Evolutionary conservation across 30 jellyfish, hydroid and myxozoan genomes (phyloP).

Genomic region (Chrysaora quinquecirrha): DNA sequence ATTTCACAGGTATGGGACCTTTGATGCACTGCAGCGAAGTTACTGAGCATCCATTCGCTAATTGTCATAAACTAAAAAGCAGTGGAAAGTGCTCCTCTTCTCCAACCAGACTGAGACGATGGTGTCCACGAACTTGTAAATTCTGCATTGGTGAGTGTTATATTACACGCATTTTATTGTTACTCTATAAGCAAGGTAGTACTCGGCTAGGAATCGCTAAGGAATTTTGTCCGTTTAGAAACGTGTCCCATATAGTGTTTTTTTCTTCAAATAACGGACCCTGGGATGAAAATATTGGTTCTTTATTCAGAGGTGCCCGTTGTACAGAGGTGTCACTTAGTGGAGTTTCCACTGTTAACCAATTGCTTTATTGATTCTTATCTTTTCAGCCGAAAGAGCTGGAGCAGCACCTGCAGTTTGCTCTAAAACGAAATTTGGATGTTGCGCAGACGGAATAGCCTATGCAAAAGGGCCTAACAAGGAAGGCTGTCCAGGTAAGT

Average conservation of each 20-base stretch:
- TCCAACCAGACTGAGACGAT: background rate
- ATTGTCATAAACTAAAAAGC: conserved; percentile 25
- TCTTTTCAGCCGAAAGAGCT: conserved; percentile 34
- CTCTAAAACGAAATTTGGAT: conserved; percentile 44
- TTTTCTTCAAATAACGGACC: no score
- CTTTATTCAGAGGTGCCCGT: no score
- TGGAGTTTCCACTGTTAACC: no score
- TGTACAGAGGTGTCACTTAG: no score
- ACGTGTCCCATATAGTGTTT: no score
- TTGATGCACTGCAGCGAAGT: conserved; percentile 46
- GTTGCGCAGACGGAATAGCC: conserved; percentile 64
- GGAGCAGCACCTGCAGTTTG: conserved; percentile 63
- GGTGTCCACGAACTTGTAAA: conserved; percentile 73
- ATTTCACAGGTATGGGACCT: background rate
- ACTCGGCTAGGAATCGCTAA: no score
- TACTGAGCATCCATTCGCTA: conserved; percentile 65
- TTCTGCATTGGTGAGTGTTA: conserved; percentile 51
- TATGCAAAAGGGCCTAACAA: conserved; percentile 59
- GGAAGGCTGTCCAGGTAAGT: conserved; percentile 76
- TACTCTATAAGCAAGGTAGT: no score
- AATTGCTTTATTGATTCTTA: no score
- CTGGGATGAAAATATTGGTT: no score
- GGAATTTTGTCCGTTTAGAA: no score
- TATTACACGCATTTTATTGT: no score
- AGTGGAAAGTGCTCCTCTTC: conserved; percentile 40